Conservation (phyloP, 2,113 vertebrate genomes). For the Cephalopterus ornatus region DNA sequence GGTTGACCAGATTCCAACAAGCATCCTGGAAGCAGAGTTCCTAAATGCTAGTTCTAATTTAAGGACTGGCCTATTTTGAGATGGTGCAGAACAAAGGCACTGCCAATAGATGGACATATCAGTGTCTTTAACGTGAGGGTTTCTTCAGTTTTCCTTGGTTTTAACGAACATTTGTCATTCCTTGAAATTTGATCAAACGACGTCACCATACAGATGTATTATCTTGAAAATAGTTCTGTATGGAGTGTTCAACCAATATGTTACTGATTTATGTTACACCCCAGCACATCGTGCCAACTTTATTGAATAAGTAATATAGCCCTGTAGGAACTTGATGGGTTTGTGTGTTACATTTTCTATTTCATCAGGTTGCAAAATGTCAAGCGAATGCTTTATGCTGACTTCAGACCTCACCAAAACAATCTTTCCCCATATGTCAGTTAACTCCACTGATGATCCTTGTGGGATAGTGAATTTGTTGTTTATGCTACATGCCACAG, state of each 20-base stretch:
- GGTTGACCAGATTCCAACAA: not conserved
- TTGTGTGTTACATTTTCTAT: slow-evolving; percentile 14
- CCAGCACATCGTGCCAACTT: not conserved
- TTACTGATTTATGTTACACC: not conserved
- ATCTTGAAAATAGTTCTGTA: not conserved
- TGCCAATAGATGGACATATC: not conserved
- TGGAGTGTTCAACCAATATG: not conserved
- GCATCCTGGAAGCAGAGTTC: not conserved
- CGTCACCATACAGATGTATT: not conserved
- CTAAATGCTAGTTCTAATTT: not conserved
- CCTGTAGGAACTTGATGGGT: not conserved
- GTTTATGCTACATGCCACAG: not conserved
- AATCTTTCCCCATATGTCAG: not conserved
- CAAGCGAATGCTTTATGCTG: slow-evolving; percentile 31
- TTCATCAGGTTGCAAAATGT: slow-evolving; percentile 43
- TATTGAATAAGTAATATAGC: not conserved
- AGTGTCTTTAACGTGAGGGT: not conserved
- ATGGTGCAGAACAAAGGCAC: not conserved
- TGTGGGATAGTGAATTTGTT: not conserved
- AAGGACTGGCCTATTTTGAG: not conserved
- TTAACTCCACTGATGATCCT: not conserved
- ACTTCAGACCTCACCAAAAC: not conserved
- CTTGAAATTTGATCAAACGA: not conserved
- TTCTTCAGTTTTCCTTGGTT: not conserved
- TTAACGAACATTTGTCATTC: not conserved